Evolutionary conservation across 2,113 vertebrate species (phyloP).

Genomic region (Trinectes maculatus): DNA sequence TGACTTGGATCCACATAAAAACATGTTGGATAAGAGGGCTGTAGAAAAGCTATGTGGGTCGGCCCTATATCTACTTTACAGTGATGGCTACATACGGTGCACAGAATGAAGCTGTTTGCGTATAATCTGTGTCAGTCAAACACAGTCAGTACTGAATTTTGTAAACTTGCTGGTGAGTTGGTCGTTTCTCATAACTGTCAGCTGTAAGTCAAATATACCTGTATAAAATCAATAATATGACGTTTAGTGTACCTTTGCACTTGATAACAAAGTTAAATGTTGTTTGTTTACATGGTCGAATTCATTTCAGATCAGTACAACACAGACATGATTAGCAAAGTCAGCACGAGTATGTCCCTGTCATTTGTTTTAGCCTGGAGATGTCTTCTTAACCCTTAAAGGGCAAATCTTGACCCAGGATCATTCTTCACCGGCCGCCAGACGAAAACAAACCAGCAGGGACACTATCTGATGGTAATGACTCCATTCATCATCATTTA

Average conservation of each 20-base stretch:
- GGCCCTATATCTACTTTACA: neutral
- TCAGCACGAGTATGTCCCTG: conserved; percentile 16
- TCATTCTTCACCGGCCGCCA: conserved; percentile 43
- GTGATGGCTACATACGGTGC: neutral
- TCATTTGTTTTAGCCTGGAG: conserved; percentile 59
- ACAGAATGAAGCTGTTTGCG: neutral
- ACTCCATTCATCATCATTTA: conserved; percentile 53
- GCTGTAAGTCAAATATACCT: no score
- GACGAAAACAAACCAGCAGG: conserved; percentile 55
- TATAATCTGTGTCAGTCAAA: neutral
- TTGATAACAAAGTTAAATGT: neutral
- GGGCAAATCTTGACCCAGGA: conserved; percentile 46
- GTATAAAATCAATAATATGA: no score
- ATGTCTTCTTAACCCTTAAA: conserved; percentile 60
- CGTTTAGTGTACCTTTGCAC: neutral
- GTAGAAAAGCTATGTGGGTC: neutral
- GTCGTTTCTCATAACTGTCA: neutral
- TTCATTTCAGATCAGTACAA: neutral
- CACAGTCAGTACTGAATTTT: neutral
- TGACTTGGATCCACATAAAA: neutral
- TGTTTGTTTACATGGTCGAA: conserved; percentile 3
- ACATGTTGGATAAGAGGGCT: neutral
- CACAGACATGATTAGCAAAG: conserved; percentile 18
- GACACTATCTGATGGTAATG: conserved; percentile 53
- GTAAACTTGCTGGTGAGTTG: neutral